Conservation (phyloP, 64 coral and sea anemone genomes). For the Dendronephthya gigantea region DNA sequence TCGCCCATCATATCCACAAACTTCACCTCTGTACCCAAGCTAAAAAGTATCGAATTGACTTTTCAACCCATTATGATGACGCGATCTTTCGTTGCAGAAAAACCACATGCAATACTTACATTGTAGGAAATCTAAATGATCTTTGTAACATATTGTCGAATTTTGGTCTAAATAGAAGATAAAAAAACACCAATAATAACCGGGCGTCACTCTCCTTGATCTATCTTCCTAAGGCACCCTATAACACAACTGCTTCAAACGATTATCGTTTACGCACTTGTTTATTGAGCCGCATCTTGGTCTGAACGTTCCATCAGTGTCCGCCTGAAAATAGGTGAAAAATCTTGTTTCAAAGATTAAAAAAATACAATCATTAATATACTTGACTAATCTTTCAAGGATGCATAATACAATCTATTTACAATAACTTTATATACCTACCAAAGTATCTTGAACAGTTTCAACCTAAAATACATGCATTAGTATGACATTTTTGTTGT, state of each 20-base stretch:
- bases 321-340: background rate
- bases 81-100: background rate
- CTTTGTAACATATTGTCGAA: constrained; percentile 71
- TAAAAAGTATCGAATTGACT: background rate
- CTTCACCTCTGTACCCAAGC: constrained; percentile 31
- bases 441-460: no score
- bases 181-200: constrained; percentile 18
- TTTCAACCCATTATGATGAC: background rate
- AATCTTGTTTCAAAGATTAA: no score
- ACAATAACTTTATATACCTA: no score
- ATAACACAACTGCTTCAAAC: background rate
- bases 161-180: constrained; percentile 52
- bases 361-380: no score
- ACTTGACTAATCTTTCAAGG: no score
- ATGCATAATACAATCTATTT: no score
- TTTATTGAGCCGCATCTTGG: background rate
- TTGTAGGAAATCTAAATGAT: constrained; percentile 84
- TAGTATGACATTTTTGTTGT: no score
- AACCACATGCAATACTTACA: constrained; percentile 45
- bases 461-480: no score
- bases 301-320: background rate
- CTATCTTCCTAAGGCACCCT: no score
- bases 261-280: background rate
- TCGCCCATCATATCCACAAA: constrained; percentile 95
- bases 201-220: no score